phyloP scores from a whole-genome alignment of 2,888 invertebrate species.

The Clunio marinus region DNA sequence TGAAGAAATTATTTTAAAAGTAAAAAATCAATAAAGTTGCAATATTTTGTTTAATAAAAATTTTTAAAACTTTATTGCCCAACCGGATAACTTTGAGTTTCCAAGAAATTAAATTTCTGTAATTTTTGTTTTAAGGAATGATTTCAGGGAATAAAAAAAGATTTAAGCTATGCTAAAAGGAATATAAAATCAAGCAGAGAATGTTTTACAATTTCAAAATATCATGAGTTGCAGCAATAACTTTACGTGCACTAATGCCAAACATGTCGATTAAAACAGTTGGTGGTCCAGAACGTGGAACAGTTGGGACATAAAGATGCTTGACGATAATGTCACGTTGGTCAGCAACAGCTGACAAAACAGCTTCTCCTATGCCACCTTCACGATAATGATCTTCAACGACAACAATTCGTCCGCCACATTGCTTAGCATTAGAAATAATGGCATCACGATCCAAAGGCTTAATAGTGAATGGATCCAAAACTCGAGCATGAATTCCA shows the following conservation, averaged over 20 bases:
- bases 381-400: constrained; percentile 93
- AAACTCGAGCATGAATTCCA: constrained; percentile 73
- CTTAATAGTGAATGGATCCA: constrained; percentile 96
- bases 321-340: constrained; percentile 67
- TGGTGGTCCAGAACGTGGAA: constrained; percentile 93
- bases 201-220: constrained; percentile 56
- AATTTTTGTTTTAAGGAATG: too few relatives aligned
- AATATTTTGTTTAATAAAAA: neutral
- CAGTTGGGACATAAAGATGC: constrained; percentile 71
- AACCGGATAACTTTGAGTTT: neutral
- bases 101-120: too few relatives aligned
- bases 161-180: too few relatives aligned
- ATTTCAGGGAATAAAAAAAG: too few relatives aligned
- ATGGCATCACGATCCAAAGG: constrained; percentile 83
- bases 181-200: too few relatives aligned
- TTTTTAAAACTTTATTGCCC: neutral
- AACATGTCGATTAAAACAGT: constrained; percentile 78
- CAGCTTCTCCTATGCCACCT: constrained; percentile 96
- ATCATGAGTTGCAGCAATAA: constrained; percentile 66
- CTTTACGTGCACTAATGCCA: constrained; percentile 79
- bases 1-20: constrained; percentile 45
- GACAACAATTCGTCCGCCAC: constrained; percentile 78
- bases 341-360: constrained; percentile 71
- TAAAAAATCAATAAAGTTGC: neutral
- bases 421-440: constrained; percentile 68